Evolutionary conservation across 2,797 vertebrate species (phyloP), one percentile per base, ranked within the genome.

Genomic region (Rhinella marina): DNA sequence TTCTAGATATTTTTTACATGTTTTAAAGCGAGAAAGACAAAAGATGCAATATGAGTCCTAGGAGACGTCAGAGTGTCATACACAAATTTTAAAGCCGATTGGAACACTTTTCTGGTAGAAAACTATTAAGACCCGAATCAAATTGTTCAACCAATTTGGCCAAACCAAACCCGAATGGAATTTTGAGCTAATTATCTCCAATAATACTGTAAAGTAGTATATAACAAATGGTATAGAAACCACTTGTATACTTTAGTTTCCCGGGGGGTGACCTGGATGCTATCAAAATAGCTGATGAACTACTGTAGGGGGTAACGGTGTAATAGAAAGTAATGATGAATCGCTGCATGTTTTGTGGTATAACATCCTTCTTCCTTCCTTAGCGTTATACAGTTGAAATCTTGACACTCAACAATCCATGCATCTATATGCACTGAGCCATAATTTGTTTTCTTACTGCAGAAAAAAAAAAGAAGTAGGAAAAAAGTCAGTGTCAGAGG

Each of bases 401-500:
- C 21, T 25, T 85, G 83, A 48, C 84, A 78, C 23, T 64, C 61
- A 85, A 48, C 17, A 54, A 23, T 32, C 17, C 16, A 48, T 52
- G 72, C 19, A 52, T 76, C 73, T 85, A 85, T 59, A 77, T 85
- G 41, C 59, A 77, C 57, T 29, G 50, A 76, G 70, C 25, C 48
- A 88, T 72, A 76, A 61, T 73, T 85, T 29, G 41, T 64, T 83
- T 80, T 62, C 52, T 81, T 70, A 81, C 29, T 78, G 56, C 85
- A 64, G 66, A 73, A 8, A 16, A 84, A 91, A 89, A 86, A 83
- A 25, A 84, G 88, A 82, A 5, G 50, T 21, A 76, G 7, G 6
- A 75, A 88, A 87, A 90, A 91, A 90, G 68, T 81, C 82, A 92
- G 81, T 90, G 90, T 92, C 14, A 89, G 57, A 81, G 77, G 78